Percentiles rank a stretch among this genome's conserved stretches.
Evolutionary conservation across 23 tunicate species (phyloP).

Genomic region (Botrylloides violaceus): DNA sequence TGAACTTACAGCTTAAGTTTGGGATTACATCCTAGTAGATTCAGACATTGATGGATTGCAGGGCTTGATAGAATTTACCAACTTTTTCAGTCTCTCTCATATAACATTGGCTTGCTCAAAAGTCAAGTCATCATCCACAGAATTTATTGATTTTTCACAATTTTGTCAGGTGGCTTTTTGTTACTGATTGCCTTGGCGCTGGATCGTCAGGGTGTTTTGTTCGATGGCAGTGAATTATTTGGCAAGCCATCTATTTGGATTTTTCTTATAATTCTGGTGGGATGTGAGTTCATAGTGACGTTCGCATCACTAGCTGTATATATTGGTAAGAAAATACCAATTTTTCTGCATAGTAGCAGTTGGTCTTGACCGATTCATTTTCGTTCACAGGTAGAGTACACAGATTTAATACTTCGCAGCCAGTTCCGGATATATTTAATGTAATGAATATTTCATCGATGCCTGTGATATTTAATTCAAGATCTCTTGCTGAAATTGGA

Average conservation of each 20-base stretch:
- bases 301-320: neutral
- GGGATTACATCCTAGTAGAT: too few species aligned
- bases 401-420: constrained; percentile 8
- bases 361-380: too few species aligned
- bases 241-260: neutral
- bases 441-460: constrained; percentile 6
- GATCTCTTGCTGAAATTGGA: constrained; percentile 7
- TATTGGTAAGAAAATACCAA: neutral
- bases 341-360: too few species aligned
- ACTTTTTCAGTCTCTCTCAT: too few species aligned
- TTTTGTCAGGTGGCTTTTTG: neutral
- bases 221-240: neutral
- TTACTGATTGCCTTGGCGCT: neutral
- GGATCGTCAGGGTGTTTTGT: neutral
- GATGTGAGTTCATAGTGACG: neutral
- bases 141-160: neutral
- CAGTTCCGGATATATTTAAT: constrained; percentile 17
- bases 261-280: neutral
- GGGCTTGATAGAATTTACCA: too few species aligned
- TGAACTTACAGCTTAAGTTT: too few species aligned
- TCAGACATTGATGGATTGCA: too few species aligned
- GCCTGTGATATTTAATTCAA: constrained; percentile 8
- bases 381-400: constrained; percentile 6
- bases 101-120: too few species aligned
- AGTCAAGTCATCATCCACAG: too few species aligned